Evolutionary conservation across 2,888 invertebrate genomes (phyloP).

Genomic region (Lissonota sp.): DNA sequence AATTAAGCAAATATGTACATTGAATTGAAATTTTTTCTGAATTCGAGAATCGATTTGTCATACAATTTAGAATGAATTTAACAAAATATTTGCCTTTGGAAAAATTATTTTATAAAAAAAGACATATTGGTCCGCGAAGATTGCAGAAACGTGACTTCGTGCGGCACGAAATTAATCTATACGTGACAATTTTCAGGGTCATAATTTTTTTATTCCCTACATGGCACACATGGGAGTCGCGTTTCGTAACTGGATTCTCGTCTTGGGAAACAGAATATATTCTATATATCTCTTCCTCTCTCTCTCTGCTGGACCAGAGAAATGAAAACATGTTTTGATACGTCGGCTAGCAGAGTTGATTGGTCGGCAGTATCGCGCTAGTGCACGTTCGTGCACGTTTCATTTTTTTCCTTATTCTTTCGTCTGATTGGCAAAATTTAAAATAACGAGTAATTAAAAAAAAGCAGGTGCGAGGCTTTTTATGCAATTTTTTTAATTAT

Average conservation of each 20-base stretch:
- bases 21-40: no score
- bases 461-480: constrained; percentile 13
- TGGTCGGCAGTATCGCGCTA: not conserved
- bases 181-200: constrained; percentile 31
- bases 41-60: no score
- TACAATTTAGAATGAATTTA: no score
- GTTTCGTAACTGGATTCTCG: constrained; percentile 21
- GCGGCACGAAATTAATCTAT: constrained; percentile 12
- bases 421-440: not conserved
- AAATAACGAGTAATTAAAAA: not conserved
- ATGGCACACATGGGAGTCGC: not conserved
- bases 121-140: not conserved
- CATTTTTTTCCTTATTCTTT: not conserved
- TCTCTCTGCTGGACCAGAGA: constrained; percentile 16
- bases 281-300: not conserved
- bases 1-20: no score
- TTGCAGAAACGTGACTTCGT: not conserved
- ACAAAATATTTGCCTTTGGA: not conserved
- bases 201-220: not conserved
- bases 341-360: constrained; percentile 4
- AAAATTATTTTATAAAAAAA: not conserved
- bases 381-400: not conserved
- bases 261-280: constrained; percentile 12
- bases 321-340: constrained; percentile 28
- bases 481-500: not conserved